phyloP scores from a whole-genome alignment of 2,888 invertebrate genomes.

The Phragmatobia fuliginosa region DNA sequence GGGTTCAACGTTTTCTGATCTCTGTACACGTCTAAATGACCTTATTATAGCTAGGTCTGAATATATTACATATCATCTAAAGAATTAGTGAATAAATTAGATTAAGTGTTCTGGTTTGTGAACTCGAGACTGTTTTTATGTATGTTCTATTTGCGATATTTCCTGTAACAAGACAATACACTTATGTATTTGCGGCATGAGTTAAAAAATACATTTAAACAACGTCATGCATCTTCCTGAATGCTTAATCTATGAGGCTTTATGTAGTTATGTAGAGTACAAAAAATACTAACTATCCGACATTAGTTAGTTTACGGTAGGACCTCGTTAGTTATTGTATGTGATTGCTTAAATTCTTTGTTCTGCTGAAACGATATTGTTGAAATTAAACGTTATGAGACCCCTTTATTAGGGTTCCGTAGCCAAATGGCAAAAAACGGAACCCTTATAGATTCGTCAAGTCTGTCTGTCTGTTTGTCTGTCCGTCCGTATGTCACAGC shows the following conservation, averaged over 20 bases:
- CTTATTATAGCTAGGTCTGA: constrained; percentile 11
- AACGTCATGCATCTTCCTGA: constrained; percentile 7
- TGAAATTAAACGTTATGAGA: too few species aligned
- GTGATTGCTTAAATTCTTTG: not conserved
- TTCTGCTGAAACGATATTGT: too few species aligned
- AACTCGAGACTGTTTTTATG: constrained; percentile 18
- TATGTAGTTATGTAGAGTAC: not conserved
- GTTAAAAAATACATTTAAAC: not conserved
- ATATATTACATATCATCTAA: constrained; percentile 27
- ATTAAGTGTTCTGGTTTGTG: constrained; percentile 23
- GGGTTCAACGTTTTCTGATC: constrained; percentile 51
- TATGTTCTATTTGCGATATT: not conserved
- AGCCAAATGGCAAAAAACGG: too few species aligned
- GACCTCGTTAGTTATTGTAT: not conserved
- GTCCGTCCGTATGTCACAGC: too few species aligned
- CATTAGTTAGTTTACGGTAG: not conserved
- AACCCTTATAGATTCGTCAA: too few species aligned
- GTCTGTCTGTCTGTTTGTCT: too few species aligned
- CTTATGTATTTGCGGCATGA: constrained; percentile 6
- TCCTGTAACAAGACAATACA: constrained; percentile 12
- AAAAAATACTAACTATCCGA: not conserved
- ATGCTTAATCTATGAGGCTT: not conserved
- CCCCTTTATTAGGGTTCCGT: too few species aligned
- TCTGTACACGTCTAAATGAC: constrained; percentile 42
- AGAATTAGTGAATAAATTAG: constrained; percentile 24